Base-by-base conservation (phyloP, 2,888 invertebrate genomes). In the Meandrusa payeni region DNA sequence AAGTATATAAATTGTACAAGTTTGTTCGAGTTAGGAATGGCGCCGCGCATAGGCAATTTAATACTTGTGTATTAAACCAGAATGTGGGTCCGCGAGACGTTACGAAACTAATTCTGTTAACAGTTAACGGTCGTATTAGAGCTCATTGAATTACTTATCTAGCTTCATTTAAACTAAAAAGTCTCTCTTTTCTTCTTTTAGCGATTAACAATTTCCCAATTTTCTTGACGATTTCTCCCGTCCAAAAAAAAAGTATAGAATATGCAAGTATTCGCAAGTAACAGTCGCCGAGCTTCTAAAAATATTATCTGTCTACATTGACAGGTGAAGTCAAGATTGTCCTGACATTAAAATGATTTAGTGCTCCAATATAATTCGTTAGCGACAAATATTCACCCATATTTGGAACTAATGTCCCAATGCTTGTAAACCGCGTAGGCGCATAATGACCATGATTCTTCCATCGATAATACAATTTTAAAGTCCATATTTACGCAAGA, bases 81-180 rank as follows among this genome's bases (percentile, higher is more conserved):
- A 42, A 36, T 42, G 34, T 23, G 28, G 27, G 27, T 32, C 32
- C 13, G 12, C 26, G 6, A 33, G 11, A 15, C 7, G 34, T 42
- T 42, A 24, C 42, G 29, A 34, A 34, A 41, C 6, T 2, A 17
- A 27, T 24, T 17, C 41, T 23, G 23, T 5, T n/a, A 22, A 33
- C 5, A 3, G 22, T 12, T 13, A 22, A 33, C 5, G 6, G 22
- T 12, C 22, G 19, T 12, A 12, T 40, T 26, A 4, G 10, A 39
- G 15, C 24, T 32, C 15, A 15, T 40, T 32, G 24, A 17, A 32
- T 29, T 23, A 23, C 9, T 39, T 34, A 23, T 2, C 5, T 10
- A 6, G 17, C 0, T 2, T n/a, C n/a, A 28, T 29, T 9, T n/a
- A 29, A n/a, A 15, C n/a, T n/a, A 31, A 7, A 2, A 28, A 28